phyloP scores from a whole-genome alignment of 2,888 invertebrate genomes.

The Aphrophora alni region DNA sequence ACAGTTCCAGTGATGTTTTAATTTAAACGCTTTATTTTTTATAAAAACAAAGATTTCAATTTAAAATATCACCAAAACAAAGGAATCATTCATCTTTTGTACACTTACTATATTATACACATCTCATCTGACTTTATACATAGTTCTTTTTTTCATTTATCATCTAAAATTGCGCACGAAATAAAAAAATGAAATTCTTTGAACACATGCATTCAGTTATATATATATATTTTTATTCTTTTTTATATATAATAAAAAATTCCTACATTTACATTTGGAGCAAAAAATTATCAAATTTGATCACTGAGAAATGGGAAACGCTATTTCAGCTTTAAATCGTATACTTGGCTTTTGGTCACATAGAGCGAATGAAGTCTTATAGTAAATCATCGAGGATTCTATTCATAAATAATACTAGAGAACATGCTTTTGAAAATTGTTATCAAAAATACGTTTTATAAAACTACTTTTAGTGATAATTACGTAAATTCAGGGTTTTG shows the following conservation, averaged over 20 bases:
- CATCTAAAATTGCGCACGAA: slow-evolving; percentile 24
- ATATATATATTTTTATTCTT: slow-evolving; percentile 13
- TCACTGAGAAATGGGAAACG: slow-evolving; percentile 36
- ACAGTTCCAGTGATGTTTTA: slow-evolving; percentile 40
- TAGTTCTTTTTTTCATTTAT: slow-evolving; percentile 3
- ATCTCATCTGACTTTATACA: not conserved
- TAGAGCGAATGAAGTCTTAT: slow-evolving; percentile 49
- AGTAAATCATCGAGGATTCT: not conserved
- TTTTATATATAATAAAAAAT: slow-evolving; percentile 32
- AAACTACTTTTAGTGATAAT: no score
- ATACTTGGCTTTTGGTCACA: slow-evolving; percentile 51
- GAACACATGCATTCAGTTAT: slow-evolving; percentile 40
- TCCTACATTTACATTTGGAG: slow-evolving; percentile 41
- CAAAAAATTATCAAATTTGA: slow-evolving; percentile 44
- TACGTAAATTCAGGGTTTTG: no score
- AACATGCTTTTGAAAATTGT: not conserved
- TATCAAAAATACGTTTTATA: no score
- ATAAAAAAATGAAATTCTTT: slow-evolving; percentile 26
- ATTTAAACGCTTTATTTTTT: not conserved
- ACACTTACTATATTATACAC: not conserved
- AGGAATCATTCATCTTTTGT: slow-evolving; percentile 5
- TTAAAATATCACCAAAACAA: not conserved
- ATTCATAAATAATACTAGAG: not conserved
- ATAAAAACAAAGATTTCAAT: not conserved
- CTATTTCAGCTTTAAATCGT: slow-evolving; percentile 43